Evolutionary conservation across 2,797 vertebrate species (phyloP), one percentile per base, ranked within the genome.

Genomic region (Gobio occitaniae): DNA sequence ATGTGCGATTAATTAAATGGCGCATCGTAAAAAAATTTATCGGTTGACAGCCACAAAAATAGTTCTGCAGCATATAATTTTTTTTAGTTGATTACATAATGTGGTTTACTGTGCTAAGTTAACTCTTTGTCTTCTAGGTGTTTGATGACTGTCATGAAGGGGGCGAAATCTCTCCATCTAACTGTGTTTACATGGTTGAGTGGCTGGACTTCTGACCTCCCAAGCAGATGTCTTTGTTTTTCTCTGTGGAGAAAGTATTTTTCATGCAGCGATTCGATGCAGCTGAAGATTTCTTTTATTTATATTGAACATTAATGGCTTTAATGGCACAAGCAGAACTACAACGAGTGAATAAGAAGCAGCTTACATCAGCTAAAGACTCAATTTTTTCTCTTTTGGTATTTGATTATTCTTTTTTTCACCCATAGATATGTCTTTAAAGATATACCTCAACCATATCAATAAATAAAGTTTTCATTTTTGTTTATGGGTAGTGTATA

Each of bases 81-180:
- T 0, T 65, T 32, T 16, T 63, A 63, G 13, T 65, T 32, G 61
- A 65, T 65, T 32, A 16, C 61, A 32, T 65, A 2, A 29, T 16
- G 13, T 65, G 13, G 0, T 65, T 74, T 19, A 21, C 4, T 66
- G 6, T 66, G 44, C 29, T 63, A 50, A 36, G 6, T 0, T 56
- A 21, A 63, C 84, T 88, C 25, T 84, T 50, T 90, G 88, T 87
- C 84, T 75, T 91, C 7, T 90, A 99, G 98, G 97, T 99, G 91
- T 99, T 99, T 91, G 96, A 98, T 2, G 98, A 99, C 90, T 99
- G 98, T 91, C 97, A 97, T 3, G 97, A 97, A 91, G 97, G 97
- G 41, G 98, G 98, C 54, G 98, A 99, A 38, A 98, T 99, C 91
- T 99, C 98, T 17, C 98, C 98, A 10, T 97, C 97, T 0, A 97